Evolutionary conservation across 2,113 vertebrate species (phyloP), one percentile per base, ranked within the genome.

Genomic region (Oryzias curvinotus): DNA sequence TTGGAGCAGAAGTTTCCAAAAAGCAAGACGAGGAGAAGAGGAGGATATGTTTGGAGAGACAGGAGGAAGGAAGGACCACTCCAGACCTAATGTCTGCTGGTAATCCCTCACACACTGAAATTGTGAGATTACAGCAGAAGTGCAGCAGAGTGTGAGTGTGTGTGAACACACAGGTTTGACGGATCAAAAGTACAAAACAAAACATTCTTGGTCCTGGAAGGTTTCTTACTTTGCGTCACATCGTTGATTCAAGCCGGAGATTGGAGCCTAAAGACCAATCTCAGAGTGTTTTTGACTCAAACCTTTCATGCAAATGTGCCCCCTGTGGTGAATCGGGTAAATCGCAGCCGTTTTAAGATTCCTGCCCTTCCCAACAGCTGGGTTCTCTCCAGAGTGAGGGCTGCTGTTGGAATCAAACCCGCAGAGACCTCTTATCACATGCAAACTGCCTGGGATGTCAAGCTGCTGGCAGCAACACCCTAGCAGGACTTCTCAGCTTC

Each of bases 1-100:
- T 90, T 81, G 61, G 66, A 79, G 88, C 55, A 61, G 88, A 90
- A 88, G 83, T 91, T 90, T 86, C 80, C 56, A 61, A 75, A 72
- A 84, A 50, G 78, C 71, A 54, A 63, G 76, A 63, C 10, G 45
- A 74, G 82, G 84, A 84, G 78, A 88, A 83, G 84, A 68, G 65
- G 68, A 83, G 65, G 68, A 83, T 69, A 62, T 59, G 72, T 62
- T 65, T 56, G 65, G 26, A 66, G 68, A 7, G 46, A 60, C 72
- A 62, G 62, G 28, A 44, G 64, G 45, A 44, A 55, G 71, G 67
- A 74, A 70, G 45, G 71, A 70, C 81, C 86, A 87, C 79, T 85
- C 80, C 75, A 71, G 78, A 63, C 42, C 68, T 78, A 83, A 84
- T 10, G 52, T 75, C 68, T 78, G 68, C 56, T 73, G 71, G n/a